Base-by-base conservation (phyloP, 2,888 invertebrate species). In the Noctua comes region DNA sequence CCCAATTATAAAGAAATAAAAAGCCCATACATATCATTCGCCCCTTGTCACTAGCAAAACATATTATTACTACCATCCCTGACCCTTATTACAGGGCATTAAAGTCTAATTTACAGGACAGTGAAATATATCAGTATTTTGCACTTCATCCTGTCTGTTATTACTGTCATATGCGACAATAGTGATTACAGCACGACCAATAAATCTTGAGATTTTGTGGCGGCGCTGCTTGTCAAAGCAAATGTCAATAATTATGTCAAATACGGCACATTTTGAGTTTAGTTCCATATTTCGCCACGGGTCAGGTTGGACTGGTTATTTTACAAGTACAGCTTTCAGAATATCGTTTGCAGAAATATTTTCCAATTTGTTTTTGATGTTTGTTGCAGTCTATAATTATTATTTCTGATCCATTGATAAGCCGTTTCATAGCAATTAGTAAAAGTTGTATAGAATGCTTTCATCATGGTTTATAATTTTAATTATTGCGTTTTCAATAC, bases 111-210 rank as follows among this genome's bases (percentile, higher is more conserved):
- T 76, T 88, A 27, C 0, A 21, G 7, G 31, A 64, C 43, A 11
- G 27, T 36, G 24, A 46, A 69, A 40, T 13, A 64, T 27, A 18
- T n/a, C 27, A 40, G 66, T 74, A 74, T 80, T 85, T 85, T 79
- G 72, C 86, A 80, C 36, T 57, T 72, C 48, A 73, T 48, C 27
- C 24, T 24, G 54, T 51, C 68, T 77, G 73, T 85, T 77, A 88
- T 88, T 88, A 87, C 69, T 82, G 80, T 79, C 86, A 70, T 62
- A 73, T 79, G 64, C 31, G 57, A 11, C 66, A 54, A 36, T 36
- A 73, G 73, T 80, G 43, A 83, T 86, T 83, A 83, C 2, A 65
- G 24, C 0, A 1, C 11, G 54, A 36, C 83, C 59, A 66, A 54
- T 57, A 27, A 21, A 21, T 57, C 46, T 70, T 83, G 86, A 72